phyloP scores from a whole-genome alignment of 2,113 vertebrate genomes.

The Microtus pennsylvanicus region DNA sequence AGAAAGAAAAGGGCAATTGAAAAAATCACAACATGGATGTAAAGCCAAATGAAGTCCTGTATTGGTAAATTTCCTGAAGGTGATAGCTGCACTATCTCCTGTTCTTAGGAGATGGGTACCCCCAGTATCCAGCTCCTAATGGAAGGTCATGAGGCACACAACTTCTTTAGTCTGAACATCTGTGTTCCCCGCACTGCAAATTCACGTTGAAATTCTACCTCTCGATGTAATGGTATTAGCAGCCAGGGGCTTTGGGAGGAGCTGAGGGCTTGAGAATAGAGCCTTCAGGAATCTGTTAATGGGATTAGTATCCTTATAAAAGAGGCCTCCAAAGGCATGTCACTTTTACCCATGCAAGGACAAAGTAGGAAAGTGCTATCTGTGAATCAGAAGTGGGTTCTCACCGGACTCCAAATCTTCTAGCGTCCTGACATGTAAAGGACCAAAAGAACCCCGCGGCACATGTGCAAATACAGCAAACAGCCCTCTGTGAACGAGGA shows the following conservation, averaged over 20 bases:
- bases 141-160: not conserved
- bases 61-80: conserved; percentile 23
- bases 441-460: not conserved
- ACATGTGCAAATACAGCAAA: not conserved
- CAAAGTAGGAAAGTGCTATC: not conserved
- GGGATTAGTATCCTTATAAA: not conserved
- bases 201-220: not conserved
- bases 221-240: not conserved
- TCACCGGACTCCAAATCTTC: not conserved
- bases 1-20: not conserved
- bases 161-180: not conserved
- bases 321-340: not conserved
- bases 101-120: conserved; percentile 21
- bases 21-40: conserved; percentile 49
- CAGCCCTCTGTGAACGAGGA: not conserved
- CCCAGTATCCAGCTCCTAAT: not conserved
- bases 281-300: not conserved
- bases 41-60: not conserved
- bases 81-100: not conserved
- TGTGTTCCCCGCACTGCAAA: not conserved
- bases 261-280: not conserved
- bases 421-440: not conserved
- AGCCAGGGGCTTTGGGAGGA: not conserved
- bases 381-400: not conserved
- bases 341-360: not conserved